Base-by-base conservation (phyloP, 2,888 invertebrate genomes). In the Geotrupes spiniger region DNA sequence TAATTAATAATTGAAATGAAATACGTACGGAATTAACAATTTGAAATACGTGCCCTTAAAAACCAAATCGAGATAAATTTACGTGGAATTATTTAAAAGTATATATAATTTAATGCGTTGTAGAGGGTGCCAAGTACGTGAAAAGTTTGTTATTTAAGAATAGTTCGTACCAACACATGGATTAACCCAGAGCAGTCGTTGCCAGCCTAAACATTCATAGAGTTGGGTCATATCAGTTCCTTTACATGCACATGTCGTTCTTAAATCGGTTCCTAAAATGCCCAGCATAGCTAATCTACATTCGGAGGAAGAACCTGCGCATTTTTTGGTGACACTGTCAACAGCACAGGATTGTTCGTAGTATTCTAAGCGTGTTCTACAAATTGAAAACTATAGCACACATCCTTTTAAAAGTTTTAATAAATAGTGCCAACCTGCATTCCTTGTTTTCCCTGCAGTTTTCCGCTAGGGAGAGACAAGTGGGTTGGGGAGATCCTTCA, bases 301-400 rank as follows among this genome's bases (percentile, higher is more conserved):
- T 37, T 87, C 87, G n/a, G 84, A 80, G 0, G 89, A 84, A 1
- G 89, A 84, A 0, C 92, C 92, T 1, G 92, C 92, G 68, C 93
- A 94, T 60, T 90, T 89, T 68, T 88, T 89, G 21, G 92, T 92
- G 38, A 89, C 86, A 44, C 89, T 89, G 69, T 93, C 92, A 41
- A 92, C 91, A 0, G 92, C 91, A 72, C 93, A 94, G 61, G 89
- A 89, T 70, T 92, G 92, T 72, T 92, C 92, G 73, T 90, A 93
- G 72, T 85, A 84, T 70, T 93, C 91, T 61, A 93, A 74, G 57
- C 89, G 87, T 41, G 81, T 76, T 69, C 92, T 92, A 27, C 9
- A 33, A 33, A 33, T 33, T 15, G 33, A 33, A n/a, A 14, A 21
- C 6, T 21, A 21, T 21, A 21, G 21, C 3, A n/a, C n/a, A n/a